phyloP scores from a whole-genome alignment of 2,888 invertebrate genomes.

The Pediacus dermestoides region DNA sequence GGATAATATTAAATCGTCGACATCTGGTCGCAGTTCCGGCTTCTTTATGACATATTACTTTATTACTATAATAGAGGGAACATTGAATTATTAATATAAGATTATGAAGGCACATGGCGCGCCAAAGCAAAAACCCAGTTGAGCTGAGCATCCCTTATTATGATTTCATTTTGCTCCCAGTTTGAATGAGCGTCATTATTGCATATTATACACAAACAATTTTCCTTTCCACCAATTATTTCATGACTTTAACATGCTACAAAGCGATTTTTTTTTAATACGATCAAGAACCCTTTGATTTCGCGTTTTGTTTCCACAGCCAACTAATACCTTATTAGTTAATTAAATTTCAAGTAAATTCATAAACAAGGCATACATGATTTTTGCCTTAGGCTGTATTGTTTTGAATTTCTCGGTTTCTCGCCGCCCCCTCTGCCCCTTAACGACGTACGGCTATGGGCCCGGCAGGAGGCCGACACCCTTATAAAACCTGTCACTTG shows the following conservation, averaged over 20 bases:
- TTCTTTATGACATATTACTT: conserved; percentile 52
- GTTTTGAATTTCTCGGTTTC: conserved; percentile 31
- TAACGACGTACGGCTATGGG: conserved; percentile 38
- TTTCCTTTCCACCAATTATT: too few species aligned
- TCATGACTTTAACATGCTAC: too few species aligned
- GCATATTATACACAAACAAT: too few species aligned
- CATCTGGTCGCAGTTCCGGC: conserved; percentile 48
- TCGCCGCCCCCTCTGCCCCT: too few species aligned
- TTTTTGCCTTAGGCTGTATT: too few species aligned
- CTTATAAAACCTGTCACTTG: conserved; percentile 49
- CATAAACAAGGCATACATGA: too few species aligned
- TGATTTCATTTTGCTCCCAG: conserved; percentile 35
- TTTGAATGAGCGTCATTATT: too few species aligned
- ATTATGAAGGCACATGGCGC: conserved; percentile 45
- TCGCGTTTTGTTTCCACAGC: too few species aligned
- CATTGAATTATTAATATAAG: conserved; percentile 53
- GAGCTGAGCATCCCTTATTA: conserved; percentile 28
- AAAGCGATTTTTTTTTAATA: too few species aligned
- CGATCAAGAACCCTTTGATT: too few species aligned
- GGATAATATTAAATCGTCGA: conserved; percentile 49
- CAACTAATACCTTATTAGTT: too few species aligned
- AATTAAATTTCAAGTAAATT: too few species aligned
- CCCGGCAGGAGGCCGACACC: conserved; percentile 46
- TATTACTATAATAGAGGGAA: conserved; percentile 52
- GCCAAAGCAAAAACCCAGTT: conserved; percentile 24